Evolutionary conservation across 2,888 invertebrate species (phyloP), one percentile per base, ranked within the genome.

Genomic region (Empis livida): DNA sequence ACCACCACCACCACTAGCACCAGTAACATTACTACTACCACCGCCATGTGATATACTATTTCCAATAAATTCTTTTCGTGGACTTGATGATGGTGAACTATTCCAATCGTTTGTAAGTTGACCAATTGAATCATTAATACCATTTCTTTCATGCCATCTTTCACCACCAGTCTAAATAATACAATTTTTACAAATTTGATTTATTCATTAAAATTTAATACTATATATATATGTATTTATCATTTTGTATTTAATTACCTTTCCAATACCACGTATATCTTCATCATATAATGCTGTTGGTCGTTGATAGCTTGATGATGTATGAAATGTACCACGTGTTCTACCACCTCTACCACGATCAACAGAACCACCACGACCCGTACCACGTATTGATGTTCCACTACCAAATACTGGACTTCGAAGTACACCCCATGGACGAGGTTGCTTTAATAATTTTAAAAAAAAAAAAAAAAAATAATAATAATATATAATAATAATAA

Each of bases 351-450:
- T 13, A 8, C 41, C 74, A 37, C 74, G 60, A 50, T 73, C 74
- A 27, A 72, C 62, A 2, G 71, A 68, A 15, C 72, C 72, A 10
- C 75, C 74, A 23, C 74, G 70, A 10, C 73, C 71, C 31, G 70
- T 56, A n/a, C 70, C 61, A 50, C 73, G 55, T 54, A 67, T 52
- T 50, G 64, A 59, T 20, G 62, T 56, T 32, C 69, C 56, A 47
- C 61, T 63, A 37, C 63, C 59, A 42, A 64, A 65, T 38, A 58
- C 60, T 17, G 71, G 67, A 14, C 73, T 66, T 23, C 66, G 65
- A 14, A 71, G 69, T 49, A 63, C 60, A 31, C 61, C 49, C 75
- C 75, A 75, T 30, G 64, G 63, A 43, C 72, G 68, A 2, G 64
- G 58, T 43, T 60, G 58, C 59, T 64, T 30, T 43, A 43, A n/a